A percentile compares a stretch with the other conserved stretches of the same genome.
Conservation (phyloP, 1,140 invertebrate genomes). For the Pseudomyrmex concolor region DNA sequence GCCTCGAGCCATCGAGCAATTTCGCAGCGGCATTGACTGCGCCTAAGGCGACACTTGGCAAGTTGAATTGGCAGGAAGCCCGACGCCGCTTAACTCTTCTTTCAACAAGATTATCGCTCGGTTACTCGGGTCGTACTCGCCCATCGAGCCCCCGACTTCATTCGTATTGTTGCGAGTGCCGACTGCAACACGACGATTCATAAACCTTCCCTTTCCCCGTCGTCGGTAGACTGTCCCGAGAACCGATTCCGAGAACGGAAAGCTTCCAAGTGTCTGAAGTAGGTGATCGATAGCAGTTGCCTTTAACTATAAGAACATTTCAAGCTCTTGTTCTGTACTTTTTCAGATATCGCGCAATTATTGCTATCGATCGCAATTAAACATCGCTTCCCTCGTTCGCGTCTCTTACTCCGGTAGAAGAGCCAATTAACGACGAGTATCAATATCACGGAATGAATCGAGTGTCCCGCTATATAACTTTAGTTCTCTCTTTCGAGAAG, state of each 20-base stretch:
- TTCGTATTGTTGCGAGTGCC: constrained; percentile 59
- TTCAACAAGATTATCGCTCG: constrained; percentile 80
- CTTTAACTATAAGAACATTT: not conserved
- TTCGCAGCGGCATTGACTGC: constrained; percentile 74
- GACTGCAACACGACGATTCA: constrained; percentile 53
- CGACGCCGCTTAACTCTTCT: constrained; percentile 77
- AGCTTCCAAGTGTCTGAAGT: constrained; percentile 42
- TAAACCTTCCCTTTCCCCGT: not conserved
- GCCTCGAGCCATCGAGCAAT: constrained; percentile 71
- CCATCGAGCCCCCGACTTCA: constrained; percentile 46
- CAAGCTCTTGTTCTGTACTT: not conserved
- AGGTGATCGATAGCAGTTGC: constrained; percentile 32
- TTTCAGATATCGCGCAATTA: not conserved
- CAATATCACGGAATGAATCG: constrained; percentile 5
- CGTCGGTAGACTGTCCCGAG: constrained; percentile 13
- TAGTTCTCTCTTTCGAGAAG: not conserved
- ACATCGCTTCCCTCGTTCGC: not conserved
- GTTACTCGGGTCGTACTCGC: constrained; percentile 55
- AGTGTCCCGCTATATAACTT: not conserved
- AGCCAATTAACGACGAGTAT: constrained; percentile 21
- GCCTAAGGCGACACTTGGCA: constrained; percentile 73
- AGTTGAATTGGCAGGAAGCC: constrained; percentile 82
- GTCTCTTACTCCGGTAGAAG: not conserved
- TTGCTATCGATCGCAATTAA: constrained; percentile 6
- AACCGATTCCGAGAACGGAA: constrained; percentile 30